A percentile compares a stretch with the other conserved stretches of the same genome.
These are phyloP conservation scores for Crotalus tigris DNA, from an alignment of 2,113 vertebrate genomes.

Conservation along the genomic window DNA sequence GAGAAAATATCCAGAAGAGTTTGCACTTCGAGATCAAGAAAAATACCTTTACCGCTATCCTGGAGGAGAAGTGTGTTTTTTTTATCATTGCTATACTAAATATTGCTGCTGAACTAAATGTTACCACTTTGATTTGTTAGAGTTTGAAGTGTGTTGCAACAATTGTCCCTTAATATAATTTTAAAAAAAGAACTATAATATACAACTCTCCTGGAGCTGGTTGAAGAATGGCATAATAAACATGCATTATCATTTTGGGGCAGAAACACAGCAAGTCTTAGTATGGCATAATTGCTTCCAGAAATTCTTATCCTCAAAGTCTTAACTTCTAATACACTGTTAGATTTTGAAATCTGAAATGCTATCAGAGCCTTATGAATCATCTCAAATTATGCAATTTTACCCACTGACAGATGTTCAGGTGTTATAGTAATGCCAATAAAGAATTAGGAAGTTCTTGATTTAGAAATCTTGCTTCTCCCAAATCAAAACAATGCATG, in stretches of 20 bases:
- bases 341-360: background rate
- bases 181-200: background rate
- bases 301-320: background rate
- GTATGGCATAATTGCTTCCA: background rate
- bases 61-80: slow-evolving; percentile 87
- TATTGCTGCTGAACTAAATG: background rate
- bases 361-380: background rate
- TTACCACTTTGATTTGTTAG: background rate
- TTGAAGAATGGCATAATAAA: background rate
- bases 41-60: slow-evolving; percentile 98
- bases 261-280: background rate
- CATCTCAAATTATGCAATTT: slow-evolving; percentile 10
- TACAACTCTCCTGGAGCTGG: background rate
- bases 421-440: slow-evolving; percentile 1
- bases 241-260: background rate
- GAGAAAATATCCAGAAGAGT: slow-evolving; percentile 88
- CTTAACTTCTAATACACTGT: background rate
- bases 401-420: background rate
- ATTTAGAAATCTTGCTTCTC: background rate
- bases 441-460: background rate
- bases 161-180: background rate
- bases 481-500: background rate
- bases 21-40: slow-evolving; percentile 92
- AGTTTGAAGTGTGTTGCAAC: background rate
- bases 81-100: background rate